Base-by-base conservation (phyloP, 1,140 invertebrate species). In the Papilio glaucus region DNA sequence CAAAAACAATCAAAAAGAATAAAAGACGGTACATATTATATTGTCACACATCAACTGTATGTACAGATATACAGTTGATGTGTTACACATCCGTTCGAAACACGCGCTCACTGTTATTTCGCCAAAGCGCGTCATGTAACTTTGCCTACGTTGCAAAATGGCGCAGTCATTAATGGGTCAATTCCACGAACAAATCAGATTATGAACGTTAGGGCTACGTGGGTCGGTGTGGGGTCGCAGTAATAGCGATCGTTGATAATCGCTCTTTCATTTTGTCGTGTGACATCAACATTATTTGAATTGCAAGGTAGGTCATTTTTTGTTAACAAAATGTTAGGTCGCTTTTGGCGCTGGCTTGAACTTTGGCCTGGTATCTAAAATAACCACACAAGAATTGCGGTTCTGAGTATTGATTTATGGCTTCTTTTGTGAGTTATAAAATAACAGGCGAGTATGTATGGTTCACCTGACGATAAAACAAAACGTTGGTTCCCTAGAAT, bases 131-230 rank as follows among this genome's bases (percentile, higher is more conserved):
- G 45, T 45, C 65, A 68, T 68, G 65, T 68, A 42, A 68, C 21
- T 45, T 26, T 53, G n/a, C 67, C 41, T 33, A 38, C 60, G n/a
- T n/a, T 69, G 67, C 42, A 53, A 69, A 53, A 69, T 69, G 67
- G 67, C 42, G 67, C 67, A 69, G 67, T 69, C 67, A 69, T 69
- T 69, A 69, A 69, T 69, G 67, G 67, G 67, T 69, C 67, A 69
- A 69, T 69, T 69, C 67, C 67, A 49, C 67, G 67, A 69, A 69
- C 67, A 69, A 69, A 69, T 69, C 67, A 69, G 67, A 69, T 69
- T 69, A 69, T 33, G 67, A 49, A 18, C 41, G 67, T 53, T 49
- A 69, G 67, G 26, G 67, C 33, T 69, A 49, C 29, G 26, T 53
- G 15, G 18, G 29, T 24, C 3, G 29, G 29, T 62, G 42, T 26